Conservation (phyloP, 2,113 vertebrate species). For the Trematocara unimaculatum region DNA sequence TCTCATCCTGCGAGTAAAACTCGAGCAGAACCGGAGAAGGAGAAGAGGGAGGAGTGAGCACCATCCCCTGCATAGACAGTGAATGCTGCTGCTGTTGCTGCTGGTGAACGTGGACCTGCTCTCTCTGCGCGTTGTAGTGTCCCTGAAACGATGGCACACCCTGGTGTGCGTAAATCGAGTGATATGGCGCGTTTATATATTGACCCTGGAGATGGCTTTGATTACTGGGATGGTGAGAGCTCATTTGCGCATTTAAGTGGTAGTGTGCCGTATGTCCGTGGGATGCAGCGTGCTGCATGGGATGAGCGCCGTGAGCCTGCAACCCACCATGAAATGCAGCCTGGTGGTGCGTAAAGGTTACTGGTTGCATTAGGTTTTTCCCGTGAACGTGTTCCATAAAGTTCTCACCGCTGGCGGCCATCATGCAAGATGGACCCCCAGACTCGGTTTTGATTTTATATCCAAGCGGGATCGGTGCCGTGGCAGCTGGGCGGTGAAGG, state of each 20-base stretch:
- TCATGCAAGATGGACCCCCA: slow-evolving; percentile 79
- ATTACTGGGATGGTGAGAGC: slow-evolving; percentile 4
- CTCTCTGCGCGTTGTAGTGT: slow-evolving; percentile 78
- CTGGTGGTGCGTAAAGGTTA: slow-evolving; percentile 60
- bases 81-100: slow-evolving; percentile 63
- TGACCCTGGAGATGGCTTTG: slow-evolving; percentile 37
- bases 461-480: slow-evolving; percentile 40
- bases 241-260: slow-evolving; percentile 60
- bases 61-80: slow-evolving; percentile 70
- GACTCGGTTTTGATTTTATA: slow-evolving; percentile 84
- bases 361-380: slow-evolving; percentile 50
- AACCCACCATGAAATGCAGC: background rate
- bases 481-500: slow-evolving; percentile 16
- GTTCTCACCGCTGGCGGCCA: slow-evolving; percentile 53
- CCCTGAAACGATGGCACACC: slow-evolving; percentile 73
- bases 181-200: slow-evolving; percentile 69
- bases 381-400: slow-evolving; percentile 70
- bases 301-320: slow-evolving; percentile 58
- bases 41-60: slow-evolving; percentile 85
- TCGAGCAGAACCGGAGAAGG: slow-evolving; percentile 76
- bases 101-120: slow-evolving; percentile 64
- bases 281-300: slow-evolving; percentile 43
- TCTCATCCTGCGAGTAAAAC: slow-evolving; percentile 78
- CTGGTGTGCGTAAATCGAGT: slow-evolving; percentile 68
- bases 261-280: slow-evolving; percentile 59